Conservation (phyloP, 2,888 invertebrate genomes). For the Aleiodes leptofemur region DNA sequence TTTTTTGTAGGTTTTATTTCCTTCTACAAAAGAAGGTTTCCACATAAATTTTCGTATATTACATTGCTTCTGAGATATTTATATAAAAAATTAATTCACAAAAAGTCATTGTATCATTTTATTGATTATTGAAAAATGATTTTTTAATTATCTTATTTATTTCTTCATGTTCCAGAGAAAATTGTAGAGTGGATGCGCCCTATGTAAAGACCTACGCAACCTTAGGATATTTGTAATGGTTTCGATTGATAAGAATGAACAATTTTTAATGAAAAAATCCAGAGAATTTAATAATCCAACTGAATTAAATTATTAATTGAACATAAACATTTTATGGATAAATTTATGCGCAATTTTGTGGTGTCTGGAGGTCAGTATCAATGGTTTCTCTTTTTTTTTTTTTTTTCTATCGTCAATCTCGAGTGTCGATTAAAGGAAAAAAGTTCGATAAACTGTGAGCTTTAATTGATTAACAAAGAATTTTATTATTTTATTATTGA, state of each 20-base stretch:
- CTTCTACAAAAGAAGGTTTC: no score
- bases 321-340: not conserved
- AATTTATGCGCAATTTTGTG: conserved; percentile 19
- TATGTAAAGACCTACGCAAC: conserved; percentile 97
- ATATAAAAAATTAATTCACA: no score
- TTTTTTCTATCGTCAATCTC: conserved; percentile 54
- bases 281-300: not conserved
- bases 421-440: conserved; percentile 45
- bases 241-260: not conserved
- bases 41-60: no score
- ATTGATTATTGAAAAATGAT: not conserved
- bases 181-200: conserved; percentile 90
- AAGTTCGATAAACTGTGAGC: not conserved
- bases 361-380: conserved; percentile 7
- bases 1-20: no score
- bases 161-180: conserved; percentile 83
- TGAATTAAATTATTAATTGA: conserved; percentile 22
- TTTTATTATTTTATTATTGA: no score
- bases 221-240: conserved; percentile 90
- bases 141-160: conserved; percentile 20
- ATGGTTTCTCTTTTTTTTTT: conserved; percentile 1
- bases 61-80: no score
- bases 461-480: not conserved
- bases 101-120: no score
- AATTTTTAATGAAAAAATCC: conserved; percentile 5